A percentile compares a stretch with the other conserved stretches of the same genome.
Conservation (phyloP, 2,888 invertebrate species). For the Calameuta filiformis region DNA sequence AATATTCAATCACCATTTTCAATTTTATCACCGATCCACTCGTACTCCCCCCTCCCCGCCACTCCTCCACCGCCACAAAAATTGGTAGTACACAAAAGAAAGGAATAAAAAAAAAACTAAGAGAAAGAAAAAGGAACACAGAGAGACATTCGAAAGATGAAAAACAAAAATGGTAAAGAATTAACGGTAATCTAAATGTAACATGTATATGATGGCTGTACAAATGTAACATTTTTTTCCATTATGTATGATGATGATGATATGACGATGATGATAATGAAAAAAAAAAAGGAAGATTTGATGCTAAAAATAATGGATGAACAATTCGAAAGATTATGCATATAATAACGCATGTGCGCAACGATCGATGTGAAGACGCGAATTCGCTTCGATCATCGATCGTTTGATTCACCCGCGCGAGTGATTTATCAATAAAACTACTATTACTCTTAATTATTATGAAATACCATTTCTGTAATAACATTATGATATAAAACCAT, state of each 20-base stretch:
- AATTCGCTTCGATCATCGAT: slow-evolving; percentile 39
- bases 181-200: slow-evolving; percentile 64
- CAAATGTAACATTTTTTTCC: slow-evolving; percentile 68
- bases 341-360: slow-evolving; percentile 41
- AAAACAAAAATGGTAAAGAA: slow-evolving; percentile 54
- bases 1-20: slow-evolving; percentile 22
- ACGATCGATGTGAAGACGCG: slow-evolving; percentile 39
- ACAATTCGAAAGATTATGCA: slow-evolving; percentile 28
- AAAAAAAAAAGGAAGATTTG: slow-evolving; percentile 39
- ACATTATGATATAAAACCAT: slow-evolving; percentile 66
- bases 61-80: too few species aligned
- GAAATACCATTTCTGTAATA: slow-evolving; percentile 77
- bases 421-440: slow-evolving; percentile 70
- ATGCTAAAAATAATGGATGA: slow-evolving; percentile 34
- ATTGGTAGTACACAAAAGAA: too few species aligned
- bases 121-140: slow-evolving; percentile 17
- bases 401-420: slow-evolving; percentile 52
- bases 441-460: slow-evolving; percentile 73
- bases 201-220: slow-evolving; percentile 68
- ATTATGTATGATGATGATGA: slow-evolving; percentile 61
- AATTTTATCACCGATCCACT: slow-evolving; percentile 51
- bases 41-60: slow-evolving; percentile 27
- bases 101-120: slow-evolving; percentile 28
- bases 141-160: slow-evolving; percentile 32
- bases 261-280: slow-evolving; percentile 40